phyloP scores from a whole-genome alignment of 2,797 vertebrate species.

The Crypturellus tataupa region DNA sequence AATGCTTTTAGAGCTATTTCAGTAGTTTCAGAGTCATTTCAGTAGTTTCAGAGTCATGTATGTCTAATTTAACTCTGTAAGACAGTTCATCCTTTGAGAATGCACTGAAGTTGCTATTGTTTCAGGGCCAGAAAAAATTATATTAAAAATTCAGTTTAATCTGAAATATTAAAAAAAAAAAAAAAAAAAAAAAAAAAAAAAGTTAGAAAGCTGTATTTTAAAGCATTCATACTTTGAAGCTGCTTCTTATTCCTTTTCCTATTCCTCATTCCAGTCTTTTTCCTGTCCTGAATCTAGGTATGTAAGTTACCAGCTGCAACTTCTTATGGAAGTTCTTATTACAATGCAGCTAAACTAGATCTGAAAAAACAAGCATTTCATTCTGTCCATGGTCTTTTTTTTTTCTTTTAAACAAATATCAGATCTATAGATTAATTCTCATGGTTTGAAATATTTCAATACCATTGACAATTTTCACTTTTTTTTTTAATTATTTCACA shows the following conservation, averaged over 20 bases:
- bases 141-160: not conserved
- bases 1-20: not conserved
- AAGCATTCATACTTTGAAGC: not conserved
- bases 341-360: not conserved
- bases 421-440: not conserved
- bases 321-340: not conserved
- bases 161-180: too few species aligned
- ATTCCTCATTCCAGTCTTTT: not conserved
- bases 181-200: not conserved
- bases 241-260: not conserved
- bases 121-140: not conserved
- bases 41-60: not conserved
- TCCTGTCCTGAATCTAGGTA: not conserved
- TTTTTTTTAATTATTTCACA: slow-evolving; percentile 17
- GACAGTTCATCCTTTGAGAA: not conserved
- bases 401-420: not conserved
- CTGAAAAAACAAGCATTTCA: not conserved
- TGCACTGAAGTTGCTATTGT: not conserved
- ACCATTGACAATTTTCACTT: not conserved
- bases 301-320: not conserved
- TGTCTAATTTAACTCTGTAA: not conserved
- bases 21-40: not conserved
- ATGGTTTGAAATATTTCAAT: not conserved
- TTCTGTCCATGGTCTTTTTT: not conserved
- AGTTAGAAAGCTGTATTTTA: not conserved